Evolutionary conservation across 2,113 vertebrate genomes (phyloP).

Genomic region (Chlorodrepanis virens): DNA sequence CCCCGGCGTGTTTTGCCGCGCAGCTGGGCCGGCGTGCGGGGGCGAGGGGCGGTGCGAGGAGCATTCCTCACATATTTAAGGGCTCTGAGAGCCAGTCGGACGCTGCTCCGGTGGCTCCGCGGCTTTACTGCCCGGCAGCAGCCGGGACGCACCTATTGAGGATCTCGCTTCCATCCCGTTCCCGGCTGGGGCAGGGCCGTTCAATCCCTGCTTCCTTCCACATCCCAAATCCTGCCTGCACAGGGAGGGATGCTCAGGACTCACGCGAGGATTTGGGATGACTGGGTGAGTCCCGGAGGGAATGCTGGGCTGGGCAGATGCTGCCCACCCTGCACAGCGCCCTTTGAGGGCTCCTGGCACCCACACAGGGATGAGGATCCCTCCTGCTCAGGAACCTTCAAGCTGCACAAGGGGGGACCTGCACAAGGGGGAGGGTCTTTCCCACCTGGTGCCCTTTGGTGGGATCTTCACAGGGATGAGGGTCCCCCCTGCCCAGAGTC

Average conservation of each 20-base stretch:
- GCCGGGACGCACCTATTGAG: background rate
- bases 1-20: background rate
- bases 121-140: background rate
- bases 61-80: slow-evolving; percentile 44
- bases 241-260: fast-evolving
- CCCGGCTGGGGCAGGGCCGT: fast-evolving
- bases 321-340: background rate
- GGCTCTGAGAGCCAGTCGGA: background rate
- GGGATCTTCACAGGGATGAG: background rate
- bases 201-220: fast-evolving
- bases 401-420: background rate
- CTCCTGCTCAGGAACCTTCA: background rate
- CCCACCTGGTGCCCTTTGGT: background rate
- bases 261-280: fast-evolving
- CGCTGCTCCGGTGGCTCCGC: background rate
- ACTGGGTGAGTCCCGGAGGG: fast-evolving
- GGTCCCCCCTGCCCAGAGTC: too few relatives aligned
- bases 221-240: fast-evolving
- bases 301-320: background rate
- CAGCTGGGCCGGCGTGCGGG: slow-evolving; percentile 49
- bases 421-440: too few relatives aligned
- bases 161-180: fast-evolving
- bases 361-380: fast-evolving
- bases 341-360: background rate
- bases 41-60: slow-evolving; percentile 21